Evolutionary conservation across 2,797 vertebrate species (phyloP), one percentile per base, ranked within the genome.

Genomic region (Sitta carolinensis): DNA sequence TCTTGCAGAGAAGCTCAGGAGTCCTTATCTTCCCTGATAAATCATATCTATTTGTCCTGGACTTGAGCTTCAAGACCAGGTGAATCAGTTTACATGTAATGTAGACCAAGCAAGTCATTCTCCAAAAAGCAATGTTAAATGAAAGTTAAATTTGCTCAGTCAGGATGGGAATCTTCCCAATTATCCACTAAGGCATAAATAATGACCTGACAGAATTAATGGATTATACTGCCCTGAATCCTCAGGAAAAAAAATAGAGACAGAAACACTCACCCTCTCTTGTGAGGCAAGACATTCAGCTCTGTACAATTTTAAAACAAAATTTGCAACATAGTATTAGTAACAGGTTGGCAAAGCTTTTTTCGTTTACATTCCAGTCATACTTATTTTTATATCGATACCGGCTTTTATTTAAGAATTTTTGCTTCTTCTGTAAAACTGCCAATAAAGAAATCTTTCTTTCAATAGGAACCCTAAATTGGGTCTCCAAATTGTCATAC

Each of bases 361-460:
- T 80, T 87, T 75, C 16, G 61, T 84, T 74, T 52, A 51, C 16
- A 68, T 62, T 84, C 68, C 47, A 78, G 69, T 66, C 58, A 55
- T 27, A 54, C 45, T 76, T 88, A 72, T 26, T 90, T 94, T 89
- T 78, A 20, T 74, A 87, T 62, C 5, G 10, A 36, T 50, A 45
- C 9, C 3, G 4, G 40, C 20, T 93, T 89, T 94, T 93, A 75
- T 83, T 89, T 87, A 75, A 89, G 43, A 83, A 34, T 64, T 87
- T 92, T 74, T 11, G 7, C 61, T 74, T 45, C 23, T 84, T 55
- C 58, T 92, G 82, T 92, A 88, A 78, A 95, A 74, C 40, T 86
- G 93, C 82, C 95, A 97, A 69, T 74, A 87, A 91, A 89, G 47
- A 93, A 93, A 87, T 84, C 66, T 89, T 94, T 77, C 57, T 89